A percentile compares a stretch with the other conserved stretches of the same genome.
These are phyloP conservation scores for Hydrolagus colliei DNA, from an alignment of 2,797 vertebrate genomes.

Conservation along the genomic window DNA sequence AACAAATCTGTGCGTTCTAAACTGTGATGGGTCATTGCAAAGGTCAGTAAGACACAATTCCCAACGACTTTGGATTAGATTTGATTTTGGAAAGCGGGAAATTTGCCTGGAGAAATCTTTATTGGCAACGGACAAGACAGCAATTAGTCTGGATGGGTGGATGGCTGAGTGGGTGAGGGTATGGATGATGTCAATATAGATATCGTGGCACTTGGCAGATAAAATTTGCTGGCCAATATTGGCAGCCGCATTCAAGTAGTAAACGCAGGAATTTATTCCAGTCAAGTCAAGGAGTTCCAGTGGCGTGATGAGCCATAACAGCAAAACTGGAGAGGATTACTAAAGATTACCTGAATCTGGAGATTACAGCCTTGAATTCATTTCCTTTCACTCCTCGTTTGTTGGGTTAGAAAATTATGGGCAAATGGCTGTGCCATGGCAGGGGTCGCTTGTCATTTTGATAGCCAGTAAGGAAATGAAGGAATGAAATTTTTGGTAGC, in stretches of 20 bases:
- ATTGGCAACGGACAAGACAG: no score
- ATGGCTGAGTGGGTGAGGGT: neutral
- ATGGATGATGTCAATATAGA: neutral
- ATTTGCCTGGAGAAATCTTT: no score
- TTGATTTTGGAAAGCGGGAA: neutral
- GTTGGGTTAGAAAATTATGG: no score
- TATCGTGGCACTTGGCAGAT: neutral
- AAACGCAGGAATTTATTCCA: neutral
- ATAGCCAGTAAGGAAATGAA: no score
- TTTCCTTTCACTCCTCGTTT: no score
- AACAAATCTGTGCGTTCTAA: neutral
- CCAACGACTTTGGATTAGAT: neutral
- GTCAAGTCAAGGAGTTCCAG: neutral
- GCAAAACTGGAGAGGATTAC: neutral
- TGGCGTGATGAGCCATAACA: neutral
- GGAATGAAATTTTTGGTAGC: no score
- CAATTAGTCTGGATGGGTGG: neutral
- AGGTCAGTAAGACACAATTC: neutral
- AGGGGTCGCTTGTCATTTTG: no score
- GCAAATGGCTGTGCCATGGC: no score
- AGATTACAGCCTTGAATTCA: neutral
- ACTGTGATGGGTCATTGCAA: neutral
- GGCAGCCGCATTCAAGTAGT: neutral
- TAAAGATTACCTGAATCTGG: neutral
- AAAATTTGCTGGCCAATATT: neutral